Base-by-base conservation (phyloP, 2,113 vertebrate genomes). In the Tupaia tana region DNA sequence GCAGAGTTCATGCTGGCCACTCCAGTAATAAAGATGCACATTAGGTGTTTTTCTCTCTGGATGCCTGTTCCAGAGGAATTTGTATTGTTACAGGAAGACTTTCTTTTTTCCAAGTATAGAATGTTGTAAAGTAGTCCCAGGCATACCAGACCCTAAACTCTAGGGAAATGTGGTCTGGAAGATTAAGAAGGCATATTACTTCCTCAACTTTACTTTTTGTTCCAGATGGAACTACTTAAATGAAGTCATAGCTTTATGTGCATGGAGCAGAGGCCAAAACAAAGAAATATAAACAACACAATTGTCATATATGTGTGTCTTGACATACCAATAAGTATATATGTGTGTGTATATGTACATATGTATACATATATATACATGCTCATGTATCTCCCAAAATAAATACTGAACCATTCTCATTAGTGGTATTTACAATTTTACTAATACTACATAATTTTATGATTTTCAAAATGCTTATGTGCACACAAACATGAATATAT, bases 221-320 rank as follows among this genome's bases (percentile, higher is more conserved):
- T 93, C 91, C 97, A 98, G 95, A 98, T 97, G 97, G 95, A 97
- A 97, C 63, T 90, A 94, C 93, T 97, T 97, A 97, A 90, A 91
- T 96, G 94, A 97, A 96, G 95, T 96, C 93, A 94, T 93, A 87
- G 94, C 61, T 78, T 93, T 89, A 93, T 87, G 59, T 78, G 59
- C 75, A 91, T 29, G 83, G 73, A 93, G 56, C 89, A 95, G 83
- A 97, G 84, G 59, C 77, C 86, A 89, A 54, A 54, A 77, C 10
- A 90, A 91, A 92, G 61, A 91, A 96, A 94, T 91, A 92, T 43
- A 97, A 96, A 93, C 43, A 94, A 69, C 52, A 63, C 22, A 74
- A 6, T 89, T 96, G 52, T 25, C 78, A 94, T 88, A 73, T 80
- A 83, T 58, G 58, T 80, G 58, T 24, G 27, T 64, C 78, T 70